Percentiles rank a stretch among this genome's conserved stretches.
phyloP scores from a whole-genome alignment of 1,140 invertebrate species.

The Atta texana region DNA sequence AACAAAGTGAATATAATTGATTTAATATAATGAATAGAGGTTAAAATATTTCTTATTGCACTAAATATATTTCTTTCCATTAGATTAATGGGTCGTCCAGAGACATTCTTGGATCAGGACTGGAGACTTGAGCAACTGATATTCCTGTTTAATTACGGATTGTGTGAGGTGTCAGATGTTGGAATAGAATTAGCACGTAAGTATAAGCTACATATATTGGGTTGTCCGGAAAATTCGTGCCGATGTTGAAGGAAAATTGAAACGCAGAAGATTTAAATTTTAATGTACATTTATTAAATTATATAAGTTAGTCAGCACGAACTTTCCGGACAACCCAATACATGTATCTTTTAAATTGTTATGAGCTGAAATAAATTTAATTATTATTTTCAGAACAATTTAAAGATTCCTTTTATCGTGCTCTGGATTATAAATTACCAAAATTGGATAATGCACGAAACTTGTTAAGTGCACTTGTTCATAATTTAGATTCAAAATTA shows the following conservation, averaged over 20 bases:
- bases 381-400: conserved; percentile 82
- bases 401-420: conserved; percentile 89
- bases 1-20: conserved; percentile 81
- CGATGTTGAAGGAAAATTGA: too few relatives aligned
- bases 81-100: conserved; percentile 88
- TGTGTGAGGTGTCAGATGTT: conserved; percentile 88
- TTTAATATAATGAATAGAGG: background rate
- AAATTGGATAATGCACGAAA: conserved; percentile 88
- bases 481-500: conserved; percentile 86
- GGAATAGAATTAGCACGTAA: conserved; percentile 88
- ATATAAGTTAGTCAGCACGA: too few relatives aligned
- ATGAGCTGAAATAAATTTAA: conserved; percentile 21
- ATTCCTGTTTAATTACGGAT: conserved; percentile 88
- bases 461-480: conserved; percentile 87
- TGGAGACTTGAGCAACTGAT: conserved; percentile 90
- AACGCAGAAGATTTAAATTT: too few relatives aligned
- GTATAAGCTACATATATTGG: conserved; percentile 60
- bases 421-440: conserved; percentile 88
- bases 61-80: conserved; percentile 7
- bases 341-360: conserved; percentile 40
- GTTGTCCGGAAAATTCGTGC: too few relatives aligned
- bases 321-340: too few relatives aligned
- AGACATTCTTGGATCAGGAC: conserved; percentile 87
- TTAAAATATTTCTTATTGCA: background rate
- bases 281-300: too few relatives aligned